Evolutionary conservation across 2,888 invertebrate species (phyloP).

Genomic region (Drosophila borborema): DNA sequence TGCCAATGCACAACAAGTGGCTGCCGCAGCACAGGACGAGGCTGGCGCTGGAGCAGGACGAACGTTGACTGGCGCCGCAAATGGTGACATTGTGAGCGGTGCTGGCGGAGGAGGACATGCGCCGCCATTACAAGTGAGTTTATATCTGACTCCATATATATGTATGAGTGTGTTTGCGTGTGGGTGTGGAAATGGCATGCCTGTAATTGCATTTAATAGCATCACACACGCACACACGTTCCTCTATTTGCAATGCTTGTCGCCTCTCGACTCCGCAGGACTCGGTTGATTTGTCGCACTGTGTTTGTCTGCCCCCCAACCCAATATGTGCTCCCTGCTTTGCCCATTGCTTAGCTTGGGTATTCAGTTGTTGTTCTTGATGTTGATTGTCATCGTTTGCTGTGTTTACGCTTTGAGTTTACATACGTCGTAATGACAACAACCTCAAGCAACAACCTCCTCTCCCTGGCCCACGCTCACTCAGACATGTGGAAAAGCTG

Average conservation of each 20-base stretch:
- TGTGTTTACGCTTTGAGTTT: constrained; percentile 62
- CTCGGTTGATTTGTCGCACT: constrained; percentile 67
- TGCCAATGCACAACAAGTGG: constrained; percentile 74
- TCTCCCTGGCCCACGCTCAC: not conserved
- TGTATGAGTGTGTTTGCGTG: constrained; percentile 17
- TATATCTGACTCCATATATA: constrained; percentile 1
- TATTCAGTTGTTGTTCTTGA: constrained; percentile 56
- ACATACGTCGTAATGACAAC: constrained; percentile 67
- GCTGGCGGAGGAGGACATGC: constrained; percentile 84
- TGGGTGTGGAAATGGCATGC: constrained; percentile 53
- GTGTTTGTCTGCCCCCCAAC: constrained; percentile 39
- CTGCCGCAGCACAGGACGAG: constrained; percentile 82
- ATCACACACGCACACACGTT: constrained; percentile 35
- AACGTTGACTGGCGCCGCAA: constrained; percentile 86
- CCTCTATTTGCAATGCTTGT: constrained; percentile 33
- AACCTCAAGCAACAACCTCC: constrained; percentile 18
- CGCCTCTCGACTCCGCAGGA: constrained; percentile 29
- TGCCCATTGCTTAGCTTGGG: not conserved
- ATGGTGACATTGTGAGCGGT: constrained; percentile 87
- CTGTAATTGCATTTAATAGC: constrained; percentile 72
- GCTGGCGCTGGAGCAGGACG: constrained; percentile 51
- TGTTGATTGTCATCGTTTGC: constrained; percentile 64
- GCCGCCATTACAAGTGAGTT: constrained; percentile 87
- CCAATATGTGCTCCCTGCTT: not conserved
- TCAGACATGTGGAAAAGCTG: constrained; percentile 14